Percentiles rank a stretch among this genome's conserved stretches.
Conservation (phyloP, 2,797 vertebrate genomes). For the Nyctibius grandis region DNA sequence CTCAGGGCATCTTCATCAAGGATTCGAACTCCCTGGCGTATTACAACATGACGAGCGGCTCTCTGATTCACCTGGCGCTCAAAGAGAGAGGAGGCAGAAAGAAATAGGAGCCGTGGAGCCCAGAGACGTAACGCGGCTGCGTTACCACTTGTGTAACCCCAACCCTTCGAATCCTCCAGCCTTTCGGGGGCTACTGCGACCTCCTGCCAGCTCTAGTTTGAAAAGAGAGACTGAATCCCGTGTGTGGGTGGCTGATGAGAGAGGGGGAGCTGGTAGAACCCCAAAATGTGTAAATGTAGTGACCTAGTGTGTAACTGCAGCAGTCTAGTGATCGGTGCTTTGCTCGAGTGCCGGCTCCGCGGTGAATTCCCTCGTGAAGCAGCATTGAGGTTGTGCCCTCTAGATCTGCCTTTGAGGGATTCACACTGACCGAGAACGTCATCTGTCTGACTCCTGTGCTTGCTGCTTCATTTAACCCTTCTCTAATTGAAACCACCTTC, state of each 20-base stretch:
- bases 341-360: background rate
- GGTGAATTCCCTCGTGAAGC: background rate
- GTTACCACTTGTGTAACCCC: background rate
- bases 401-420: background rate
- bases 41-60: conserved; percentile 95
- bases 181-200: background rate
- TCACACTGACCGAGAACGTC: background rate
- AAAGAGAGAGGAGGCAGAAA: conserved; percentile 99
- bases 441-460: background rate
- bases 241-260: background rate
- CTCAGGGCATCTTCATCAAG: conserved; percentile 98
- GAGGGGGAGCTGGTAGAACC: background rate
- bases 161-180: background rate
- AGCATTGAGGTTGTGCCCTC: background rate
- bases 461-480: background rate
- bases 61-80: conserved; percentile 93
- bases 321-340: background rate
- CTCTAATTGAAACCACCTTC: background rate
- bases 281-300: background rate
- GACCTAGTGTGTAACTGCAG: background rate
- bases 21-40: conserved; percentile 98
- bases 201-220: background rate
- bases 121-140: fast-evolving
- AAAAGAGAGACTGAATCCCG: background rate
- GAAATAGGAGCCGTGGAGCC: conserved; percentile 76